Base-by-base conservation (phyloP, 1,140 invertebrate genomes). In the Sinonovacula constricta region DNA sequence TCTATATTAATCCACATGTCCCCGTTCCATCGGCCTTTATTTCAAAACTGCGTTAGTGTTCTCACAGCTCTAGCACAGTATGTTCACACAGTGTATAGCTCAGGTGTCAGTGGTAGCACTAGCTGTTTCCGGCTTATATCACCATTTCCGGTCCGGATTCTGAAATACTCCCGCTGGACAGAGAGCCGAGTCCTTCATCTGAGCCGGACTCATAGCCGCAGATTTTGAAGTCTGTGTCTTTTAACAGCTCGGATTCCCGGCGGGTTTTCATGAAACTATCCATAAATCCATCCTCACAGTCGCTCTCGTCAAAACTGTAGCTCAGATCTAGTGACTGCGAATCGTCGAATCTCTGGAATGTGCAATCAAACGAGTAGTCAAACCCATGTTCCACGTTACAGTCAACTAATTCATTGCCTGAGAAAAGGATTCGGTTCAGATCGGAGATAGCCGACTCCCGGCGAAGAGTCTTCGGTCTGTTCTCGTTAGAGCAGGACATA, bases 281-380 rank as follows among this genome's bases (percentile, higher is more conserved):
- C 68, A 70, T 57, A 70, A 10, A n/a, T 2, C 39, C 56, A 33
- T 70, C 68, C 24, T 59, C 54, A 30, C n/a, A 33, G 22, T 70
- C 68, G n/a, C 31, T 59, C 5, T 70, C 56, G n/a, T 59, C 68
- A 70, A 59, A 70, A 45, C 49, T 28, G 53, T 57, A 7, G 31
- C 51, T 67, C 7, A 54, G 45, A 59, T 76, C 53, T 28, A 36
- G 57, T 18, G 26, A 53, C 28, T 76, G 62, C 0, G 60, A 36
- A 18, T 76, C 72, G 34, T 76, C 72, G 62, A 76, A 57, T 54
- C 49, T 45, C 1, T 59, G 72, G 45, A 76, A 76, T 1, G 72
- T 65, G 49, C 72, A 76, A 30, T 76, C 33, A 45, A 76, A 76
- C 1, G 71, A 65, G 31, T 66, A 75, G 22, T 75, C 51, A 56